Conservation (phyloP, 2,797 vertebrate genomes). For the Hozukius guyotensis region DNA sequence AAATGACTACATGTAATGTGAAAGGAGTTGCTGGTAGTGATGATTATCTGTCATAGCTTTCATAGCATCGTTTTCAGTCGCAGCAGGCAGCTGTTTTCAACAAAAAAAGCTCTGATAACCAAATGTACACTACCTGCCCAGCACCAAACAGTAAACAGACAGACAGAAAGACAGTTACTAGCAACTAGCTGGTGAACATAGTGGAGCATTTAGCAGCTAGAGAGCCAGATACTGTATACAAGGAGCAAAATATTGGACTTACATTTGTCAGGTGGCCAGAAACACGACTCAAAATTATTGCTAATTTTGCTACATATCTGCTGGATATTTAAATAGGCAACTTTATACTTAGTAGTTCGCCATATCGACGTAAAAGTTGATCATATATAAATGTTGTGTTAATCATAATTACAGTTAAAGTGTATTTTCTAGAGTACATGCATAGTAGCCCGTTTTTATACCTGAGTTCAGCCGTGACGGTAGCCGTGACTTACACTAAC, state of each 20-base stretch:
- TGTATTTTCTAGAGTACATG: neutral
- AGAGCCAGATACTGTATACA: neutral
- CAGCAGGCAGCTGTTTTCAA: too few species aligned
- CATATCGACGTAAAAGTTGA: conserved; percentile 3
- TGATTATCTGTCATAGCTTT: neutral
- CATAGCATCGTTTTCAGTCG: too few species aligned
- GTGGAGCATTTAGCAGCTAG: conserved; percentile 10
- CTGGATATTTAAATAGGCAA: conserved; percentile 2
- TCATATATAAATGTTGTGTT: conserved; percentile 6
- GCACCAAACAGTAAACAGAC: too few species aligned
- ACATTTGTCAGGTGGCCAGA: neutral
- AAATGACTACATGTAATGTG: conserved; percentile 14
- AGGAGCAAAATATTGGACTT: neutral
- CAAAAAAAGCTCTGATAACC: too few species aligned
- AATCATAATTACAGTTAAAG: neutral
- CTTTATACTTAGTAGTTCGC: neutral
- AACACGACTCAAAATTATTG: too few species aligned
- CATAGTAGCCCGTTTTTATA: neutral
- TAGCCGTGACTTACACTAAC: neutral
- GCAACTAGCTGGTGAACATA: neutral
- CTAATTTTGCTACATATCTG: neutral
- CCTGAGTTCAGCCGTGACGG: neutral
- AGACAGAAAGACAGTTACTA: neutral
- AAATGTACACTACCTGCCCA: too few species aligned
- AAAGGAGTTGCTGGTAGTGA: neutral